A percentile compares a stretch with the other conserved stretches of the same genome.
Conservation (phyloP, 2,113 vertebrate species). For the Genyomyrus donnyi region DNA sequence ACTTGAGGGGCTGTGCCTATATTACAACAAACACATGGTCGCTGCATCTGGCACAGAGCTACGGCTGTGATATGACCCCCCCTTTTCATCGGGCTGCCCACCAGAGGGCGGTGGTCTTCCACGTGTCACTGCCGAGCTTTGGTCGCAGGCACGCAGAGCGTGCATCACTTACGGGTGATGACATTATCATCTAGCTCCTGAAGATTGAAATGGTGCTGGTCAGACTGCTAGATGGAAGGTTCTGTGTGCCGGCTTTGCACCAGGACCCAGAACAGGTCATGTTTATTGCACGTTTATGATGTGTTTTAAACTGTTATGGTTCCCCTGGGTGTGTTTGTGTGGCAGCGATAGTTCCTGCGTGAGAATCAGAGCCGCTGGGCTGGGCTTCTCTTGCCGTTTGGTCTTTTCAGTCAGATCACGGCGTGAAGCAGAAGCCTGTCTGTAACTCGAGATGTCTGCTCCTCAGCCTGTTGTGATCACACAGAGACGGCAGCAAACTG, state of each 20-base stretch:
- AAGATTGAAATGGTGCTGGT: neutral
- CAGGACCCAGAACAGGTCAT: neutral
- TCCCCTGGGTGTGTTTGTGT: neutral
- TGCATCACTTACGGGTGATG: neutral
- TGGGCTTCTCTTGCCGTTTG: neutral
- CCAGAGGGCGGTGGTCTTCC: neutral
- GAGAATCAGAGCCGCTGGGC: neutral
- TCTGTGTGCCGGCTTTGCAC: neutral
- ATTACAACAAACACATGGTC: neutral
- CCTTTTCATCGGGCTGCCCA: neutral
- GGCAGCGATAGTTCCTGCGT: neutral
- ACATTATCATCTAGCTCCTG: neutral
- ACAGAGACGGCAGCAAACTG: neutral
- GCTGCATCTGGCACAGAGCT: neutral
- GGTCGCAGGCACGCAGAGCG: neutral
- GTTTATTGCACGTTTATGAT: neutral
- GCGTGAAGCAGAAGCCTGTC: neutral
- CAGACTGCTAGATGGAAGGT: neutral
- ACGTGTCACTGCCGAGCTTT: neutral
- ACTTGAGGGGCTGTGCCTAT: neutral
- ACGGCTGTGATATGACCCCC: neutral
- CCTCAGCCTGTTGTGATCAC: neutral
- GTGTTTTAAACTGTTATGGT: neutral
- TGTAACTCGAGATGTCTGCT: neutral
- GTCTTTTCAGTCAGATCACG: neutral